Conservation (phyloP, 2,888 invertebrate genomes). For the Pilophorus perplexus region DNA sequence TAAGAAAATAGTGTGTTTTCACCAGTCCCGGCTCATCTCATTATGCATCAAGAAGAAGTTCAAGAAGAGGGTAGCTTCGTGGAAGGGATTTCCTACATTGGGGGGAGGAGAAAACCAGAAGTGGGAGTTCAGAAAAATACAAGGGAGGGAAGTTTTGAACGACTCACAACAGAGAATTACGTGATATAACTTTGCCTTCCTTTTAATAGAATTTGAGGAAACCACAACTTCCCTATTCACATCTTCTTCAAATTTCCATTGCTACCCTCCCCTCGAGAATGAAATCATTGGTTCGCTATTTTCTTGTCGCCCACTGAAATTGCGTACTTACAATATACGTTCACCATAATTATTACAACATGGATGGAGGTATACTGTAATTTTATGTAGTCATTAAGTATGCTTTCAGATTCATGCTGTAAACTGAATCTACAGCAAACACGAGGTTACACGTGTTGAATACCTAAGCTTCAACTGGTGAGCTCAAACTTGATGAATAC, state of each 20-base stretch:
- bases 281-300: too few relatives aligned
- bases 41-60: constrained; percentile 18
- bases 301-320: too few relatives aligned
- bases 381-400: too few relatives aligned
- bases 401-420: too few relatives aligned
- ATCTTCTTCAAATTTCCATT: neutral
- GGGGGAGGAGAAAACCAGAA: neutral
- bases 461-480: too few relatives aligned
- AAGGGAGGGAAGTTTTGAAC: constrained; percentile 6
- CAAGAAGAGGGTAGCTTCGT: too few relatives aligned
- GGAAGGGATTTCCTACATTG: neutral
- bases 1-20: constrained; percentile 11
- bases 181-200: constrained; percentile 11
- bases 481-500: too few relatives aligned
- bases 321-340: too few relatives aligned
- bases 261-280: neutral
- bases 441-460: too few relatives aligned
- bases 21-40: constrained; percentile 8
- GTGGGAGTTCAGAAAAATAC: neutral
- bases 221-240: constrained; percentile 1
- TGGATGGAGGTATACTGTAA: too few relatives aligned
- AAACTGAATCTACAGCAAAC: too few relatives aligned
- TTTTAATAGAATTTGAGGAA: constrained; percentile 11
- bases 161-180: constrained; percentile 11
- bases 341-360: too few relatives aligned